Conservation (phyloP, 2,113 vertebrate species). For the Myocastor coypus region DNA sequence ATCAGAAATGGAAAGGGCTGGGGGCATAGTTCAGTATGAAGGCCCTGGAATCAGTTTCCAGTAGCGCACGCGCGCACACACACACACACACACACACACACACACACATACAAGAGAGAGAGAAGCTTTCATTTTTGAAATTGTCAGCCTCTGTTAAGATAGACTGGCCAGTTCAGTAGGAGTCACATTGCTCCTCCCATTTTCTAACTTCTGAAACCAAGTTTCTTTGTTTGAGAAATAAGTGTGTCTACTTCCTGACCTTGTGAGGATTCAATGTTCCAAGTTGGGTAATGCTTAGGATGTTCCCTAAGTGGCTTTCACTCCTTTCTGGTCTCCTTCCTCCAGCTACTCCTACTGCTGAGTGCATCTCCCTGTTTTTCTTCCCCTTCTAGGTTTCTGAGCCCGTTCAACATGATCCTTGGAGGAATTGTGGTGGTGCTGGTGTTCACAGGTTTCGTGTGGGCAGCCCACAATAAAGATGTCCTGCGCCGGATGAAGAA, state of each 20-base stretch:
- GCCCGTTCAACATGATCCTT: constrained; percentile 94
- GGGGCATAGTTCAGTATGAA: neutral
- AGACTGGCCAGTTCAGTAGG: neutral
- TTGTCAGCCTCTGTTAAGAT: neutral
- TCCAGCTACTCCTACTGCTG: neutral
- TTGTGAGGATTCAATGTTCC: neutral
- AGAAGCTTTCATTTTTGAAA: neutral
- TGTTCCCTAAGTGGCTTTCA: neutral
- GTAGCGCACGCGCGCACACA: neutral
- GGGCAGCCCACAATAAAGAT: constrained; percentile 93
- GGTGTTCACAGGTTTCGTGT: constrained; percentile 93
- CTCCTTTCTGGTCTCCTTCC: neutral
- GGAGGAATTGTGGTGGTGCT: constrained; percentile 91
- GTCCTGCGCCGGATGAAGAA: constrained; percentile 92
- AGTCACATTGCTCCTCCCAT: neutral
- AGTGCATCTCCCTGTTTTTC: neutral
- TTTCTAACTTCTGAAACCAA: neutral
- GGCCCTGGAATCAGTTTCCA: neutral
- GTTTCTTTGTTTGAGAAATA: constrained; percentile 22
- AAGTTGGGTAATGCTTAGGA: neutral
- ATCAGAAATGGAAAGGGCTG: neutral
- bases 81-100: neutral
- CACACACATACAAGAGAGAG: neutral
- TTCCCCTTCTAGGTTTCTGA: constrained; percentile 89
- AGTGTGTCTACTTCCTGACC: neutral